Percentiles rank a stretch among this genome's conserved stretches.
Evolutionary conservation across 2,113 vertebrate species (phyloP).

Genomic region (Scalopus aquaticus): DNA sequence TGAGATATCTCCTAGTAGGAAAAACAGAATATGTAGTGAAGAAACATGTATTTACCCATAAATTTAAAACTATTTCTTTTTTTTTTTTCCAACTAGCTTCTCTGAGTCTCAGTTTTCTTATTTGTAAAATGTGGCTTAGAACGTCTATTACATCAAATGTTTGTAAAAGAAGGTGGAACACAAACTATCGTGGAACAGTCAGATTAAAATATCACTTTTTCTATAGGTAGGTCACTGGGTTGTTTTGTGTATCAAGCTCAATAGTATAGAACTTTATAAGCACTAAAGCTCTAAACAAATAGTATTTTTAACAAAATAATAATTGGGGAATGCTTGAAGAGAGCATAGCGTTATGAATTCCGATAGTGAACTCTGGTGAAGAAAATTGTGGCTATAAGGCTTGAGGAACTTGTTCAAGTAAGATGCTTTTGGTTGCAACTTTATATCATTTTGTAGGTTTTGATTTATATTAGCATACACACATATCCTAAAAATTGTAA

Average conservation of each 20-base stretch:
- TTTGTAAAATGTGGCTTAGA: neutral
- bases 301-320: neutral
- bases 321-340: neutral
- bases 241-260: neutral
- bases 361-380: neutral
- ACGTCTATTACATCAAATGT: neutral
- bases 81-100: neutral
- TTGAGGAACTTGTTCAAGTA: neutral
- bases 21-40: neutral
- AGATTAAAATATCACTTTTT: neutral
- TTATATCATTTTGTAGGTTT: neutral
- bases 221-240: neutral
- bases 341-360: neutral
- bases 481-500: neutral
- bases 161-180: neutral
- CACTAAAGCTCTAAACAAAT: neutral
- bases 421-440: too few relatives aligned
- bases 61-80: neutral
- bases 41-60: neutral
- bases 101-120: neutral
- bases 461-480: neutral
- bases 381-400: neutral
- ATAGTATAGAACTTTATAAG: neutral
- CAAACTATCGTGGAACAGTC: neutral
- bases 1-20: neutral